Conservation (phyloP, 2,113 vertebrate genomes). For the Upupa epops region DNA sequence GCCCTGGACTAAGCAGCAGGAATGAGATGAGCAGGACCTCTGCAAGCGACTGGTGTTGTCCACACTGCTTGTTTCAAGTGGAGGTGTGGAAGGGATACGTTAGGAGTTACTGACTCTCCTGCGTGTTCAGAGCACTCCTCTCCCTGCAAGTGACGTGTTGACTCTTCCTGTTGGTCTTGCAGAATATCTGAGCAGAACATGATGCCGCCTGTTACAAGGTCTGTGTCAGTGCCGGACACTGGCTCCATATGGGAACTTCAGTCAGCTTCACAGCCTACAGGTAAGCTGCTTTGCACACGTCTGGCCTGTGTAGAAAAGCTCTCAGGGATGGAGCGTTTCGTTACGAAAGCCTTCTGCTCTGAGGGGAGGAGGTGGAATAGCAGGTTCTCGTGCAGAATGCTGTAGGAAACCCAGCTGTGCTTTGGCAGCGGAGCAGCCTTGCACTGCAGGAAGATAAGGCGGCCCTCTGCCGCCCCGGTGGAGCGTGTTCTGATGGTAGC, state of each 20-base stretch:
- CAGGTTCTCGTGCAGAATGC: neutral
- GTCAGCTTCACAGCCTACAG: conserved; percentile 87
- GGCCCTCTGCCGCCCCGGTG: neutral
- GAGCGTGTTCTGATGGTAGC: neutral
- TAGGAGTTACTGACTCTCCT: conserved; percentile 16
- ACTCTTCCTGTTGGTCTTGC: conserved; percentile 65
- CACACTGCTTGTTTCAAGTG: conserved; percentile 1
- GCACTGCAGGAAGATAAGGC: neutral
- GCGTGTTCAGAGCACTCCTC: neutral
- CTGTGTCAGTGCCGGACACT: conserved; percentile 91
- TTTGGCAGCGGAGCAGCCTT: neutral
- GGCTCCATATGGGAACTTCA: conserved; percentile 97
- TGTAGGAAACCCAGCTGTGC: neutral
- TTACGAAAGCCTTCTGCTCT: neutral
- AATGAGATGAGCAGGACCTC: neutral
- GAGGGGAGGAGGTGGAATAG: neutral
- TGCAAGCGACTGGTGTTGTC: neutral
- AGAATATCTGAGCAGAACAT: conserved; percentile 91
- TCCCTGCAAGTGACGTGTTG: conserved; percentile 28
- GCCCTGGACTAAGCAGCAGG: neutral
- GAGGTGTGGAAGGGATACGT: conserved; percentile 7
- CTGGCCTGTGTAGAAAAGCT: neutral
- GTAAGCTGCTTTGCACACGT: conserved; percentile 41
- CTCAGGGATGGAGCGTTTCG: neutral
- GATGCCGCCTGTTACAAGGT: conserved; percentile 90